phyloP scores from a whole-genome alignment of 2,113 vertebrate genomes.

The Scomber scombrus region DNA sequence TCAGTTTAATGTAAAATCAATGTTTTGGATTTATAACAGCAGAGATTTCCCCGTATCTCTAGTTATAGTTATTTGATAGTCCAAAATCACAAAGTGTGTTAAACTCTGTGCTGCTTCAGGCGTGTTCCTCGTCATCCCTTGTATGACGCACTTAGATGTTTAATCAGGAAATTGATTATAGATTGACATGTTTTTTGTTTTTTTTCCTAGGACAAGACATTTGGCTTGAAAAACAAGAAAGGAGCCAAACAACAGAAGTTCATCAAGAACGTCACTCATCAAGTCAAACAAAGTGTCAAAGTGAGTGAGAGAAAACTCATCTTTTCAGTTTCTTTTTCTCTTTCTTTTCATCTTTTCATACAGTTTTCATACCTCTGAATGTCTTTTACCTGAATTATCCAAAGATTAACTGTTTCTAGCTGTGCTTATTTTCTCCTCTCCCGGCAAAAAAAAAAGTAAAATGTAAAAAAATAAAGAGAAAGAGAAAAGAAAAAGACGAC shows the following conservation, averaged over 20 bases:
- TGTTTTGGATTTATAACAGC: not conserved
- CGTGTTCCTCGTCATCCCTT: too few relatives aligned
- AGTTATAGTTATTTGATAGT: too few relatives aligned
- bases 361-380: not conserved
- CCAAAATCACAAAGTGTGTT: too few relatives aligned
- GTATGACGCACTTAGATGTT: not conserved
- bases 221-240: slow-evolving; percentile 99
- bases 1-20: too few relatives aligned
- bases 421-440: too few relatives aligned
- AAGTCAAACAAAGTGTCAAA: slow-evolving; percentile 93
- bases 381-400: not conserved
- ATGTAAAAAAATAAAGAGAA: not conserved
- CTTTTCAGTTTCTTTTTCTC: not conserved
- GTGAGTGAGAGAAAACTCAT: slow-evolving; percentile 68
- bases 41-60: too few relatives aligned
- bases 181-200: not conserved
- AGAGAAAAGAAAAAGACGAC: not conserved
- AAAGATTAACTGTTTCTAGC: not conserved
- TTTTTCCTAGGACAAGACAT: slow-evolving; percentile 93
- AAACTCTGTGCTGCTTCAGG: too few relatives aligned
- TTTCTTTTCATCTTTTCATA: not conserved
- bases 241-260: slow-evolving; percentile 99
- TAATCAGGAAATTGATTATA: not conserved
- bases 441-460: not conserved
- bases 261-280: slow-evolving; percentile 97